Evolutionary conservation across 2,888 invertebrate genomes (phyloP), one percentile per base, ranked within the genome.

Genomic region (Rhingia rostrata): DNA sequence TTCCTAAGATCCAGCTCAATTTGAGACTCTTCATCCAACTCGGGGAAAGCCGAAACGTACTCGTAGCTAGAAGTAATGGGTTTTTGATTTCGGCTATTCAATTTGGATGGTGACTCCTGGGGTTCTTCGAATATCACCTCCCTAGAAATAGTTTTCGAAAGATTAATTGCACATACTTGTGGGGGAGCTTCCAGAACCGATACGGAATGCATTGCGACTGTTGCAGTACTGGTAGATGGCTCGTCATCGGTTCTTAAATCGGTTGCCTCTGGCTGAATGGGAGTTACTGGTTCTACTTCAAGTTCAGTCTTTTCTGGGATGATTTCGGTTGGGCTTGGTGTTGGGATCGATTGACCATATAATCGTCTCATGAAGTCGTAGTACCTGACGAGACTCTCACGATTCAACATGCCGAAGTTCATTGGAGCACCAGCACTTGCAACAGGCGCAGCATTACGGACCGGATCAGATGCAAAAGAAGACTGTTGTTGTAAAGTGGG

Each of bases 1-100:
- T 96, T 92, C 64, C 89, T 88, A 86, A 91, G 87, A 30, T 91
- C 91, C 14, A 91, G 78, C 0, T 75, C 77, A 22, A 41, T 12
- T 14, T 89, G 89, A 0, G 89, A 88, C 85, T 61, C 47, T n/a
- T 64, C 58, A 12, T 61, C 54, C 7, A 12, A 14, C 14, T 67
- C 35, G 0, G 47, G 45, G 12, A 33, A 35, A 10, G 30, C 49
- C 1, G 49, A 30, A 49, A 49, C 49, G 10, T 22, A 32, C 30
- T 45, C 37, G 12, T 14, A 14, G 2, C 12, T 9, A 14, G 4
- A 14, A 12, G 9, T n/a, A 12, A 22, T 9, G 22, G 22, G 32
- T 10, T 49, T 49, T 2, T 10, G 7, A 30, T 22, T 30, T 4
- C 49, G 49, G 30, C 30, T 4, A 49, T 30, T 6, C 22, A 6